Evolutionary conservation across 2,113 vertebrate species (phyloP).

Genomic region (Baryphthengus martii): DNA sequence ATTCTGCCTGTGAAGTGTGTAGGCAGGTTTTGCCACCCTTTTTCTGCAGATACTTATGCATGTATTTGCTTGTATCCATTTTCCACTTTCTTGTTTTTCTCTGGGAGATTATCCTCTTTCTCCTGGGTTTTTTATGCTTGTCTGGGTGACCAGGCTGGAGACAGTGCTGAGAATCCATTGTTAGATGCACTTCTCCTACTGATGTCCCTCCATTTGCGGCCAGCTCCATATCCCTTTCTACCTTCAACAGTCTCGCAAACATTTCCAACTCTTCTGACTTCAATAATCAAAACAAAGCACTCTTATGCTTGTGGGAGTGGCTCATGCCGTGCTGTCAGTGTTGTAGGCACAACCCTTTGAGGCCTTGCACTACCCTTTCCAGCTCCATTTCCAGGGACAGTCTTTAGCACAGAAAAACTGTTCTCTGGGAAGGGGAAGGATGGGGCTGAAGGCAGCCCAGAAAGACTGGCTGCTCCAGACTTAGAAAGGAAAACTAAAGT

Average conservation of each 20-base stretch:
- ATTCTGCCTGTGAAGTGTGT: background rate
- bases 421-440: background rate
- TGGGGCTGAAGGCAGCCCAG: background rate
- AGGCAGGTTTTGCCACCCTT: background rate
- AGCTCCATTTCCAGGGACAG: background rate
- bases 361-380: background rate
- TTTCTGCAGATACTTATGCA: background rate
- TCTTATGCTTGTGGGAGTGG: background rate
- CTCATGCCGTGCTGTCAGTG: background rate
- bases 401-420: background rate
- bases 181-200: background rate
- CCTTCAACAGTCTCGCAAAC: background rate
- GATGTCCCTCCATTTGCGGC: background rate
- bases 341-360: background rate
- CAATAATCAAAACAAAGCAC: background rate
- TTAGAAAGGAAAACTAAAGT: background rate
- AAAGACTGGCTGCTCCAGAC: background rate
- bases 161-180: accelerated
- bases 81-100: background rate
- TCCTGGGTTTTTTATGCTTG: background rate
- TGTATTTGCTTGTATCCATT: background rate
- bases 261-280: background rate
- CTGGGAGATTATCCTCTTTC: background rate
- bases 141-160: background rate
- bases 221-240: background rate